These are phyloP conservation scores for Hermatobates lingyangjiaoensis DNA, from an alignment of 1,140 invertebrate species.

Conservation along the genomic window DNA sequence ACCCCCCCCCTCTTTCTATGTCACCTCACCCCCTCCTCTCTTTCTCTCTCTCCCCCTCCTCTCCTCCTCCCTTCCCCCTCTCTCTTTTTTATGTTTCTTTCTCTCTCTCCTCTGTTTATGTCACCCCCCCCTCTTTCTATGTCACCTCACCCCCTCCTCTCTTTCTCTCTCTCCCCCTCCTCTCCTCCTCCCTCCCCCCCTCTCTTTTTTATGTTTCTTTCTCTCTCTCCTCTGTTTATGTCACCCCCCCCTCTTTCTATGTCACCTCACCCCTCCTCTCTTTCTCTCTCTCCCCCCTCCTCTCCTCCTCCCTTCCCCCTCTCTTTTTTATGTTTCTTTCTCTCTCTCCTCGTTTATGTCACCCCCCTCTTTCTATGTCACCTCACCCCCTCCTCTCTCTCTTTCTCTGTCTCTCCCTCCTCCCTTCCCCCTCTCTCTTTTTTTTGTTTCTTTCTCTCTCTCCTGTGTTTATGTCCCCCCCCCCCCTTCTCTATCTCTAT, in stretches of 20 bases:
- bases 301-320: slow-evolving; percentile 7
- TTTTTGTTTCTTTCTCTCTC: slow-evolving; percentile 7
- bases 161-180: background rate
- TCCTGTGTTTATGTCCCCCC: slow-evolving; percentile 5
- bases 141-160: background rate
- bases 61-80: slow-evolving; percentile 1
- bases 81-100: background rate
- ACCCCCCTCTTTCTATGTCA: background rate
- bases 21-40: background rate
- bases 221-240: slow-evolving; percentile 16
- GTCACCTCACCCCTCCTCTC: slow-evolving; percentile 9
- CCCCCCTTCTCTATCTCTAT: slow-evolving; percentile 15
- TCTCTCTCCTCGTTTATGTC: background rate
- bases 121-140: background rate
- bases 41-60: slow-evolving; percentile 14
- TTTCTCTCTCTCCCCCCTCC: slow-evolving; percentile 9
- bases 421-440: slow-evolving; percentile 4
- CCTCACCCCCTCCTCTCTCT: slow-evolving; percentile 13
- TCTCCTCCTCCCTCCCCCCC: background rate
- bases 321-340: slow-evolving; percentile 6
- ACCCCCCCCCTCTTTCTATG: background rate
- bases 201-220: slow-evolving; percentile 7
- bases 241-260: slow-evolving; percentile 15
- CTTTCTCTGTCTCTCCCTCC: background rate
- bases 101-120: background rate